A percentile compares a stretch with the other conserved stretches of the same genome.
Evolutionary conservation across 1,140 invertebrate genomes (phyloP).

Genomic region (Zeugodacus cucurbitae): DNA sequence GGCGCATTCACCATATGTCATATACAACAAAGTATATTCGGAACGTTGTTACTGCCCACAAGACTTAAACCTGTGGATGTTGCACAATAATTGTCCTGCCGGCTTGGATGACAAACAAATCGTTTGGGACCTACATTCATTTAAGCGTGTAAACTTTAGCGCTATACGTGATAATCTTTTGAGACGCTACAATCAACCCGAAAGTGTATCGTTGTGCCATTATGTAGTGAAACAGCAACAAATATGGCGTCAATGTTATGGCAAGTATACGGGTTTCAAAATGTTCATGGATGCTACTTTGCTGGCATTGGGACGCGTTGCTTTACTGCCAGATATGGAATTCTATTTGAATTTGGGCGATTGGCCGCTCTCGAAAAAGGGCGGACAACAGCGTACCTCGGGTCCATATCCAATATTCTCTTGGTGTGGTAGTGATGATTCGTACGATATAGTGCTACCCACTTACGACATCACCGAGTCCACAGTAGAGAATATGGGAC

Average conservation of each 20-base stretch:
- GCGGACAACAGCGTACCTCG: slow-evolving; percentile 64
- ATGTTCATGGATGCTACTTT: slow-evolving; percentile 94
- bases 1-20: slow-evolving; percentile 74
- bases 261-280: slow-evolving; percentile 95
- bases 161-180: slow-evolving; percentile 73
- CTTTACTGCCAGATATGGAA: slow-evolving; percentile 87
- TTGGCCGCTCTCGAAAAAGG: slow-evolving; percentile 84
- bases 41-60: slow-evolving; percentile 89
- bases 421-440: slow-evolving; percentile 92
- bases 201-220: slow-evolving; percentile 88
- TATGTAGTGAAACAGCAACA: slow-evolving; percentile 89
- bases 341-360: slow-evolving; percentile 95
- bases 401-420: slow-evolving; percentile 87
- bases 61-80: slow-evolving; percentile 75
- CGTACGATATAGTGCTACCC: slow-evolving; percentile 91
- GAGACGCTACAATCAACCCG: slow-evolving; percentile 74
- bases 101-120: slow-evolving; percentile 76
- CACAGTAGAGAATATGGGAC: slow-evolving; percentile 90
- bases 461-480: slow-evolving; percentile 96
- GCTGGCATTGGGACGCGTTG: slow-evolving; percentile 84
- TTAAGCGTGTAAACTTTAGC: slow-evolving; percentile 79
- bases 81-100: slow-evolving; percentile 75
- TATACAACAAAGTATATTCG: slow-evolving; percentile 78
- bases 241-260: slow-evolving; percentile 90
- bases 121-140: slow-evolving; percentile 77